Evolutionary conservation across 2,888 invertebrate species (phyloP).

Genomic region (Nomada ferruginata): DNA sequence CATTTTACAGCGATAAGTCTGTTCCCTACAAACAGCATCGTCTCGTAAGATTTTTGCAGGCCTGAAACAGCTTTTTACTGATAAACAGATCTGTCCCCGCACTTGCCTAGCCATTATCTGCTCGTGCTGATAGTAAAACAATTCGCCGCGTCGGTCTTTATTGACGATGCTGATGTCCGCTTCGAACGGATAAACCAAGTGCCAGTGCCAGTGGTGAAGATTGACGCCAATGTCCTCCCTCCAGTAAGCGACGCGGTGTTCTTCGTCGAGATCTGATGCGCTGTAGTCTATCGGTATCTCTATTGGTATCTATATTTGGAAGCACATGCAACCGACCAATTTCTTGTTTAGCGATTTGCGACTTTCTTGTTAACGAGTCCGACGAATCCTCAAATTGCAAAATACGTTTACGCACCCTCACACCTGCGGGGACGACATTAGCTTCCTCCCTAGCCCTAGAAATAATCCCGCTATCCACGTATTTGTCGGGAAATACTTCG

Average conservation of each 20-base stretch:
- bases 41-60: background rate
- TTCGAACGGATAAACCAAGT: conserved; percentile 93
- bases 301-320: conserved; percentile 84
- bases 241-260: conserved; percentile 93
- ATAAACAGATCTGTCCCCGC: too few species aligned
- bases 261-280: conserved; percentile 90
- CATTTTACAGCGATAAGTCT: too few species aligned
- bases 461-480: conserved; percentile 91
- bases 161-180: conserved; percentile 88
- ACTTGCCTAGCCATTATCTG: conserved; percentile 87
- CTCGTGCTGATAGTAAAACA: conserved; percentile 93
- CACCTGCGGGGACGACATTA: conserved; percentile 87
- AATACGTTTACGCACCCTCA: conserved; percentile 85
- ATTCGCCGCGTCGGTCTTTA: conserved; percentile 91
- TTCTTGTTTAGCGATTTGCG: too few species aligned
- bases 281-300: conserved; percentile 91
- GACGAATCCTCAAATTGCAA: too few species aligned
- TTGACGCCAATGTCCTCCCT: conserved; percentile 94
- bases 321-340: too few species aligned
- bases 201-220: conserved; percentile 97
- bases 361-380: too few species aligned
- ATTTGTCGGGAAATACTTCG: conserved; percentile 93
- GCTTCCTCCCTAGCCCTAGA: conserved; percentile 89
- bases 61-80: too few species aligned
- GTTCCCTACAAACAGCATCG: too few species aligned